Evolutionary conservation across 2,113 vertebrate genomes (phyloP).

Genomic region (Bubo bubo): DNA sequence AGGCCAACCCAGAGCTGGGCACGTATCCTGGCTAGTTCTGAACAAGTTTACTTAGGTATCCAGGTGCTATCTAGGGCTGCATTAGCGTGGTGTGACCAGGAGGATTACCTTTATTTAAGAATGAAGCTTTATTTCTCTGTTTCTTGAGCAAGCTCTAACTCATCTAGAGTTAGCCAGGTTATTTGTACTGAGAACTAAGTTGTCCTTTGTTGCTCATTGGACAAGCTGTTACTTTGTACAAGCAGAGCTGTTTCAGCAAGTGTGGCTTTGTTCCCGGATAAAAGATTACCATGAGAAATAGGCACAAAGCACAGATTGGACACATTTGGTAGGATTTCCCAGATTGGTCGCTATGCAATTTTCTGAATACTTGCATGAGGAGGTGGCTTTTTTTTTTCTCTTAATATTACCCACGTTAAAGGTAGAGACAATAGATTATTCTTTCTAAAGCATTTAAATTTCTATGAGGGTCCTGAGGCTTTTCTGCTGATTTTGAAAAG

Average conservation of each 20-base stretch:
- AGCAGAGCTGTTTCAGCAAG: constrained; percentile 9
- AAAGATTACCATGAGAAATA: constrained; percentile 1
- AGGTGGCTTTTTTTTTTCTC: neutral
- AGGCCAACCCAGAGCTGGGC: neutral
- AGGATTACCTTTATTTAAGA: neutral
- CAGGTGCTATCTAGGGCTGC: neutral
- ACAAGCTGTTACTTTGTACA: neutral
- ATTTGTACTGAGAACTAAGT: neutral
- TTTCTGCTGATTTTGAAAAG: neutral
- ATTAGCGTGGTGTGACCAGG: fast-evolving
- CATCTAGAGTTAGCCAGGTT: neutral
- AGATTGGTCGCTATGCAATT: neutral
- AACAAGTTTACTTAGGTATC: fast-evolving
- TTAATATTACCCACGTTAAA: neutral
- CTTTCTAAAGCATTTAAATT: neutral
- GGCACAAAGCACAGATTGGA: neutral
- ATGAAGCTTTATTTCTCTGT: neutral
- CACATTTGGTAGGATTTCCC: neutral
- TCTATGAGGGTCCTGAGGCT: neutral
- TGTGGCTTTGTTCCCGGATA: constrained; percentile 9
- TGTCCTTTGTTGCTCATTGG: neutral
- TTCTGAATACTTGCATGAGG: neutral
- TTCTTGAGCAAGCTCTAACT: neutral
- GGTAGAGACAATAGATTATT: neutral
- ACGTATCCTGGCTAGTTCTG: neutral